phyloP scores from a whole-genome alignment of 2,888 invertebrate species.

The Coleophora flavipennella region DNA sequence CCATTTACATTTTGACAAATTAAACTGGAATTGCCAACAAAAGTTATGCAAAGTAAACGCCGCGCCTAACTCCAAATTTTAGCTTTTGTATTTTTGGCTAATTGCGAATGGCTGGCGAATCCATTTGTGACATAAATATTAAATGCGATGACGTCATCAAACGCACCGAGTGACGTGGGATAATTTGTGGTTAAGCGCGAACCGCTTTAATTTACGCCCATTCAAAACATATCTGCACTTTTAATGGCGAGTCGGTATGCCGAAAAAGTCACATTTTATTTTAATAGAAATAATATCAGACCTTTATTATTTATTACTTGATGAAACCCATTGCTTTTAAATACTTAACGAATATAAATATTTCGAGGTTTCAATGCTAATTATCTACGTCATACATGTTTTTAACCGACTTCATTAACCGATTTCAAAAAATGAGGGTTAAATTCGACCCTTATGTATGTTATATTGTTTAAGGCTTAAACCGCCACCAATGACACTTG shows the following conservation, averaged over 20 bases:
- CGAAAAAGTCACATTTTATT: too few relatives aligned
- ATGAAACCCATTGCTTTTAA: too few relatives aligned
- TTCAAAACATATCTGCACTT: conserved; percentile 5
- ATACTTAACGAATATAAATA: too few relatives aligned
- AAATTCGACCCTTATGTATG: too few relatives aligned
- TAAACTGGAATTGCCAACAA: not conserved
- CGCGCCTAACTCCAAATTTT: conserved; percentile 1
- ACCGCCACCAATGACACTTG: too few relatives aligned
- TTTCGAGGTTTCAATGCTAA: too few relatives aligned
- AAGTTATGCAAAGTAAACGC: not conserved
- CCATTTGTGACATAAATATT: conserved; percentile 5
- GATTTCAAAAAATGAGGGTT: too few relatives aligned
- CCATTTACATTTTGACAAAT: not conserved
- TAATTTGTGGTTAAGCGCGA: conserved; percentile 4
- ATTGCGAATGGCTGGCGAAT: conserved; percentile 4
- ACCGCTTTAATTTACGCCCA: conserved; percentile 5
- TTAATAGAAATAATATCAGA: too few relatives aligned
- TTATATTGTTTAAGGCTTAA: too few relatives aligned
- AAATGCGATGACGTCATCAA: conserved; percentile 1
- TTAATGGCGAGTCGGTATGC: conserved; percentile 5
- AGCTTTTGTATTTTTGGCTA: conserved; percentile 7
- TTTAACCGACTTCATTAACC: too few relatives aligned
- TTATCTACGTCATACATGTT: too few relatives aligned
- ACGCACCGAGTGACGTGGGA: not conserved
- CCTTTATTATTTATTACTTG: too few relatives aligned